These are phyloP conservation scores for Apocrypta bakeri DNA, from an alignment of 1,140 invertebrate species.

Conservation along the genomic window DNA sequence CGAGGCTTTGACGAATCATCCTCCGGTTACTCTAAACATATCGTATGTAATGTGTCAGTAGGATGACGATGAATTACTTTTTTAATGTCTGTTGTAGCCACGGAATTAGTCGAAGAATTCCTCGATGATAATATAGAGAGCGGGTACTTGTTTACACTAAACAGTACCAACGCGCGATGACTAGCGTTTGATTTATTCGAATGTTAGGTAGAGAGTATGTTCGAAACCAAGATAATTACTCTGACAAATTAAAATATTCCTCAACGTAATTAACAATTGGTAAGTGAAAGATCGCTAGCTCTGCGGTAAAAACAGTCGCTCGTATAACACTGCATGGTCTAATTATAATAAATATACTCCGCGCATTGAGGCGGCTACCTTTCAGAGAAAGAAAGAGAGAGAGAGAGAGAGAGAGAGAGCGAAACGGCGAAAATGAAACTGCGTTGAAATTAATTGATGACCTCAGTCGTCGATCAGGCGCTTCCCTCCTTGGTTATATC, in stretches of 20 bases:
- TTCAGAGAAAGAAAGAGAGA: not conserved
- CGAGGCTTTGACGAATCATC: constrained; percentile 20
- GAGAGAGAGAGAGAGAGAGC: not conserved
- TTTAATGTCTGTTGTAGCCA: not conserved
- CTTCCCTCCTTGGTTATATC: not conserved
- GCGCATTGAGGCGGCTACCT: too few relatives aligned
- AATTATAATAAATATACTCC: not conserved
- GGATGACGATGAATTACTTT: constrained; percentile 12
- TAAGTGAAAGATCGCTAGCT: too few relatives aligned
- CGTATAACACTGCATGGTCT: too few relatives aligned
- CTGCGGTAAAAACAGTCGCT: too few relatives aligned
- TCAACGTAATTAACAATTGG: too few relatives aligned
- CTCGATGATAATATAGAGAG: too few relatives aligned
- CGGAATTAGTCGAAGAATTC: not conserved
- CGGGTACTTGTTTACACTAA: too few relatives aligned
- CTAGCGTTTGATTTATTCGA: too few relatives aligned
- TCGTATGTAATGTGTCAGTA: not conserved
- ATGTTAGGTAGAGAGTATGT: too few relatives aligned
- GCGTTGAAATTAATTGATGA: constrained; percentile 33
- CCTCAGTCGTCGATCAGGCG: not conserved
- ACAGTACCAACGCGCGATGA: too few relatives aligned
- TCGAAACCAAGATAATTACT: too few relatives aligned
- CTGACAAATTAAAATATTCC: too few relatives aligned
- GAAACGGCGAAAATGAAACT: not conserved
- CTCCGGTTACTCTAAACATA: not conserved